Base-by-base conservation (phyloP, 2,888 invertebrate genomes). In the Gastrophysa polygoni region DNA sequence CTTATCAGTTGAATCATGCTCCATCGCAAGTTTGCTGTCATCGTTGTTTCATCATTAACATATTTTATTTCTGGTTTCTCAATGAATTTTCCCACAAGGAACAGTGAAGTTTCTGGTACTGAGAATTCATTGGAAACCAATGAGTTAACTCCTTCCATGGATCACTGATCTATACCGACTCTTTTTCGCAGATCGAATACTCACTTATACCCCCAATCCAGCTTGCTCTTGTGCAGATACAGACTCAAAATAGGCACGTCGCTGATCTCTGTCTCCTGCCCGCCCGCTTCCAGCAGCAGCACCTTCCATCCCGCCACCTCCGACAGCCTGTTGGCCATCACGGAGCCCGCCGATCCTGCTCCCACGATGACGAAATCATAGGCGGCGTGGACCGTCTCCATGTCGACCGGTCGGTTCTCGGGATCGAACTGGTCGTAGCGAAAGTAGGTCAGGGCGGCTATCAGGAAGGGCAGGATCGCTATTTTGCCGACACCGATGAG, bases 181-280 rank as follows among this genome's bases (percentile, higher is more conserved):
- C n/a, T n/a, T 75, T 93, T 92, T 24, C 4, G 24, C 18, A 43
- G 3, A 21, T 43, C 14, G 16, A 20, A 2, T 32, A 77, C 83
- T 83, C 77, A 91, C 89, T 90, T 86, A 82, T 93, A 95, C 74
- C 93, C 92, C 95, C 95, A 95, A 80, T 95, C 95, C 74, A 94
- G 79, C 83, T 92, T 92, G 78, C 94, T 94, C 75, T 93, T 92
- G 80, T 95, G 95, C 74, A 95, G 84, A 80, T 93, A 95, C 48
- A 95, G 79, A 44, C 94, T 94, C n/a, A 95, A 81, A 51, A 93
- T 84, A 0, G 94, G 95, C 2, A 94, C 93, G 77, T 94, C 94
- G 0, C 92, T 90, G 50, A 93, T 90, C 76, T 93, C 93, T 0
- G 91, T 93, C 78, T 95, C 94, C 69, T 92, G 92, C 0, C 93